Base-by-base conservation (phyloP, 2,797 vertebrate genomes). In the Rhincodon typus region DNA sequence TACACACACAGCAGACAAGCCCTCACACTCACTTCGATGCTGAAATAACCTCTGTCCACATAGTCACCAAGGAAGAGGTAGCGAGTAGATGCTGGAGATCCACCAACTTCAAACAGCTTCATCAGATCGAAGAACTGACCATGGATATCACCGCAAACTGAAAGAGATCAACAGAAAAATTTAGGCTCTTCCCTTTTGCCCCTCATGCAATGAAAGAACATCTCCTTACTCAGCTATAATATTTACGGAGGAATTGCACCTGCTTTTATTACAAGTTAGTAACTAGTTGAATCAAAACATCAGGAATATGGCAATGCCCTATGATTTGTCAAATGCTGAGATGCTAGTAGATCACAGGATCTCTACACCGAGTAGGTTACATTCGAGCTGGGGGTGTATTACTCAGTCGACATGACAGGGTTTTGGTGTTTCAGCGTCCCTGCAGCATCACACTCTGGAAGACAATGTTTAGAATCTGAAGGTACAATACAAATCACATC, bases 11-110 rank as follows among this genome's bases (percentile, higher is more conserved):
- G 30, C n/a, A 15, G 6, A n/a, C 57, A 66, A 27, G 0, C 42
- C 25, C 12, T 57, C 12, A 3, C 4, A 98, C 98, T 98, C 98
- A 99, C 99, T 98, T 99, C 99, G 97, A 99, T 99, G 98, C 99
- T 99, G 98, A 99, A 99, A 98, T 99, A 99, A 96, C 99, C 99
- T 99, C 99, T 98, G 98, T 99, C 99, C 96, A 99, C 99, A 42
- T 99, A 99, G 98, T 99, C 99, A 96, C 99, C 99, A 96, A 99
- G 98, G 98, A 99, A 99, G 97, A 99, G 99, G 98, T 99, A 99
- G 97, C 99, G 99, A 0, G 99, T 99, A 97, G 98, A 99, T 97
- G 99, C 99, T 97, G 99, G 99, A 96, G 99, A 99, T 96, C 99
- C 99, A 96, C 99, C 99, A 91, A 99, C 99, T 98, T 99, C 99